Conservation (phyloP, 2,113 vertebrate species). For the Cygnus buccinator region DNA sequence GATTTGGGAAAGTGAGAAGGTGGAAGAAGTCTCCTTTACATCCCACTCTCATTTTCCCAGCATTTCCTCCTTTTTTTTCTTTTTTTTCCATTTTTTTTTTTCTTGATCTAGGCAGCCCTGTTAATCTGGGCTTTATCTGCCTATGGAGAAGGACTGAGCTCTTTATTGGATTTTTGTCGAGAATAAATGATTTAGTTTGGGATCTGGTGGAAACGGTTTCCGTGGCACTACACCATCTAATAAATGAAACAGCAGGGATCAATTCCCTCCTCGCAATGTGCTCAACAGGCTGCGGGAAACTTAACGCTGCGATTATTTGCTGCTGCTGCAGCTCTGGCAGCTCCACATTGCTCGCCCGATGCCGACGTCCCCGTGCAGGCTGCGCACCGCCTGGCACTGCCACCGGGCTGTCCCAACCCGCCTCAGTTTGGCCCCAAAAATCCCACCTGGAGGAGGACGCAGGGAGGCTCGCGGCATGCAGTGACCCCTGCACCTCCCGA, state of each 20-base stretch:
- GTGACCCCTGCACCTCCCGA: too few species aligned
- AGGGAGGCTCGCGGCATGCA: accelerated
- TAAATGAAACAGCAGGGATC: slow-evolving; percentile 73
- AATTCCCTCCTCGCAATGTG: slow-evolving; percentile 48
- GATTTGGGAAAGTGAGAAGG: slow-evolving; percentile 77
- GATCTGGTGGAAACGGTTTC: slow-evolving; percentile 73
- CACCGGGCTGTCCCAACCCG: background rate
- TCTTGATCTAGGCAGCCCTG: slow-evolving; percentile 67
- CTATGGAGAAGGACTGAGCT: slow-evolving; percentile 80
- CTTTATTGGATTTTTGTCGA: slow-evolving; percentile 84
- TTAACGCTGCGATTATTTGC: background rate
- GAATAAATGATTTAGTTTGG: slow-evolving; percentile 81
- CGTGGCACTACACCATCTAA: slow-evolving; percentile 70
- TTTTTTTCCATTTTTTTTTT: background rate
- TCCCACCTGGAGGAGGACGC: too few species aligned
- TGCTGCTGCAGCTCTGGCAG: background rate
- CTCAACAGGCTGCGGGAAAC: slow-evolving; percentile 70
- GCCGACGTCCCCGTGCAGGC: too few species aligned
- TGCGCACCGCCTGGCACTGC: too few species aligned
- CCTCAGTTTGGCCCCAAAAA: too few species aligned
- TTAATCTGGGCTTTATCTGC: slow-evolving; percentile 84
- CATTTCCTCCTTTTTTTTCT: background rate
- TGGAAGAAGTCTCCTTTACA: slow-evolving; percentile 66
- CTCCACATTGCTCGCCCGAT: background rate
- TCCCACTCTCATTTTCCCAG: slow-evolving; percentile 70